A percentile compares a stretch with the other conserved stretches of the same genome.
phyloP scores from a whole-genome alignment of 2,888 invertebrate genomes.

The Dermolepida albohirtum region DNA sequence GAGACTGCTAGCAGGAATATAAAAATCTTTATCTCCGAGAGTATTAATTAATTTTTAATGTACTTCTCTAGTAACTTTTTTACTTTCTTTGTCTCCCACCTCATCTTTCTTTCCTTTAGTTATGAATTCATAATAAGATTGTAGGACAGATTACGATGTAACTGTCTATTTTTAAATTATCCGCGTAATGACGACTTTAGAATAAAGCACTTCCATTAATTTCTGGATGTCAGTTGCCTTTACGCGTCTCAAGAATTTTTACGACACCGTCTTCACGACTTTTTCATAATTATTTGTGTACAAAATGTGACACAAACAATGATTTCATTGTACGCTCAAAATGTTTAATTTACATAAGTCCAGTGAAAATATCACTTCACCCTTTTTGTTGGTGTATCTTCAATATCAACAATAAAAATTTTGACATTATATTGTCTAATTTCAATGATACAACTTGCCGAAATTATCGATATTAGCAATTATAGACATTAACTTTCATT shows the following conservation, averaged over 20 bases:
- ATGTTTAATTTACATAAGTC: too few relatives aligned
- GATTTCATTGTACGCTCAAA: background rate
- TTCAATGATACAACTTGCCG: too few relatives aligned
- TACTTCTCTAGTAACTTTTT: constrained; percentile 64
- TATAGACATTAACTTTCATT: too few relatives aligned
- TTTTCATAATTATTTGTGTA: constrained; percentile 25
- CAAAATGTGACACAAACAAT: constrained; percentile 10
- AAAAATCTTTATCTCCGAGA: constrained; percentile 56
- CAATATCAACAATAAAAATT: too few relatives aligned
- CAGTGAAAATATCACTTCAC: too few relatives aligned
- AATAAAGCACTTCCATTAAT: constrained; percentile 33
- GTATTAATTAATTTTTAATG: constrained; percentile 62
- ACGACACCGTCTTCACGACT: constrained; percentile 9
- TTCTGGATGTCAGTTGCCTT: constrained; percentile 29
- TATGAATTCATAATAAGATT: constrained; percentile 76
- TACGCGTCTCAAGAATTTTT: constrained; percentile 26
- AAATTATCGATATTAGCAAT: too few relatives aligned
- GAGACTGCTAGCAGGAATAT: constrained; percentile 43
- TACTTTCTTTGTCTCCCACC: constrained; percentile 70
- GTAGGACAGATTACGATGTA: constrained; percentile 70
- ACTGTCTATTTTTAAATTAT: constrained; percentile 52
- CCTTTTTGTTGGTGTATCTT: too few relatives aligned
- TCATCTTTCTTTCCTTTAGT: constrained; percentile 67
- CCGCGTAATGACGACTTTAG: constrained; percentile 32
- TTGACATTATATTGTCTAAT: too few relatives aligned